Conservation (phyloP, 2,113 vertebrate species). For the Calypte anna region DNA sequence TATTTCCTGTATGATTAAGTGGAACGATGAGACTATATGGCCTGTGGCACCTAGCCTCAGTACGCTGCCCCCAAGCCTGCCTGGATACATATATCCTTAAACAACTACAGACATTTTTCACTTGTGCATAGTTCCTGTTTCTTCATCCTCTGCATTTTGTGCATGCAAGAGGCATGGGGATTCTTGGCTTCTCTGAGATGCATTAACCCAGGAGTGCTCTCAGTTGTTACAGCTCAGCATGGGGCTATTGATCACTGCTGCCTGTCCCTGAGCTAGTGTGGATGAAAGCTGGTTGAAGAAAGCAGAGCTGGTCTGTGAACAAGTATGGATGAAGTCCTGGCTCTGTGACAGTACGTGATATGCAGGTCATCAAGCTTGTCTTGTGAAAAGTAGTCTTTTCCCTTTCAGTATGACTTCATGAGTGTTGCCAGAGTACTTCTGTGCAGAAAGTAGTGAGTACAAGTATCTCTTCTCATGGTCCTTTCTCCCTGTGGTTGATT, state of each 20-base stretch:
- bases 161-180: neutral
- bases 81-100: neutral
- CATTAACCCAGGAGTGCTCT: neutral
- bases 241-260: neutral
- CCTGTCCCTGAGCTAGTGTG: neutral
- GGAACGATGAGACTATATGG: fast-evolving
- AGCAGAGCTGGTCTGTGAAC: fast-evolving
- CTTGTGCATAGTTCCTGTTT: neutral
- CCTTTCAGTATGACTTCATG: neutral
- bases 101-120: neutral
- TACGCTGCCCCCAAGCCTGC: neutral
- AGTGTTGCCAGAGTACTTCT: neutral
- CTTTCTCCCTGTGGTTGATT: neutral
- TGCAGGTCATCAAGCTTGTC: neutral
- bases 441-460: neutral
- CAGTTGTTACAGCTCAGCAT: neutral
- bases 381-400: neutral
- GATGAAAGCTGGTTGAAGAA: neutral
- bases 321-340: neutral
- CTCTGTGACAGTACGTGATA: neutral
- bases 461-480: neutral
- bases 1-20: neutral
- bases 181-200: neutral
- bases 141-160: neutral
- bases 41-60: neutral